These are phyloP conservation scores for Drosophila fulvimacula DNA, from an alignment of 2,888 invertebrate genomes.

Conservation along the genomic window DNA sequence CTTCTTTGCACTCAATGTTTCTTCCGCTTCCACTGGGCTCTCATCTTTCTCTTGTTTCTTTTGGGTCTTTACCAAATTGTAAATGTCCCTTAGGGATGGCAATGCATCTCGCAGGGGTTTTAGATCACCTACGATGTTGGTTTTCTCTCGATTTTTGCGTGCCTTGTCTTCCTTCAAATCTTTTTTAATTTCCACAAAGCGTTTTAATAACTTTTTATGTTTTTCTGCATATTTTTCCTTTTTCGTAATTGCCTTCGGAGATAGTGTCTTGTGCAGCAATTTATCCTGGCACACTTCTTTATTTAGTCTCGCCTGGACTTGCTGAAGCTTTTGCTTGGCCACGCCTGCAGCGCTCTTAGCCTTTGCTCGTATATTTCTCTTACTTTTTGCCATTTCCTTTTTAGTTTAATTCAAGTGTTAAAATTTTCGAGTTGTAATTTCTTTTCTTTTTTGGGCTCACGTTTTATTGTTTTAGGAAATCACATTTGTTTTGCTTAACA, in stretches of 20 bases:
- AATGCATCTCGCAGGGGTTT: constrained; percentile 82
- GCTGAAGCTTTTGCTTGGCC: constrained; percentile 67
- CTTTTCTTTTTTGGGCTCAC: constrained; percentile 14
- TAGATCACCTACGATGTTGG: constrained; percentile 79
- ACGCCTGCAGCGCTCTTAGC: constrained; percentile 66
- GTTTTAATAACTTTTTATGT: constrained; percentile 77
- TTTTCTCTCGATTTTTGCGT: constrained; percentile 77
- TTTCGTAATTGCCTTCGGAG: constrained; percentile 74
- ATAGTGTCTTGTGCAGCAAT: constrained; percentile 73
- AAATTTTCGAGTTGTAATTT: neutral
- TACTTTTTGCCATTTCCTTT: constrained; percentile 61
- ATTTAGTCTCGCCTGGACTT: constrained; percentile 53
- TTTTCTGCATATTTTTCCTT: constrained; percentile 81
- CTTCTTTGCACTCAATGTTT: constrained; percentile 68
- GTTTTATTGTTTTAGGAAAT: constrained; percentile 21
- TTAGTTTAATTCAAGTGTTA: neutral
- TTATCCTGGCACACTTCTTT: constrained; percentile 45
- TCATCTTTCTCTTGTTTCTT: constrained; percentile 56
- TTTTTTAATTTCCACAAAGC: constrained; percentile 74
- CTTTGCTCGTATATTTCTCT: constrained; percentile 70
- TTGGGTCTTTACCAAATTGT: constrained; percentile 70
- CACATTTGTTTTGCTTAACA: constrained; percentile 18
- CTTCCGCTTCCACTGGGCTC: constrained; percentile 27
- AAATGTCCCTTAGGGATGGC: constrained; percentile 81
- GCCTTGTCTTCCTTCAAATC: constrained; percentile 77